Base-by-base conservation (phyloP, 2,888 invertebrate species). In the Odontothrips loti region DNA sequence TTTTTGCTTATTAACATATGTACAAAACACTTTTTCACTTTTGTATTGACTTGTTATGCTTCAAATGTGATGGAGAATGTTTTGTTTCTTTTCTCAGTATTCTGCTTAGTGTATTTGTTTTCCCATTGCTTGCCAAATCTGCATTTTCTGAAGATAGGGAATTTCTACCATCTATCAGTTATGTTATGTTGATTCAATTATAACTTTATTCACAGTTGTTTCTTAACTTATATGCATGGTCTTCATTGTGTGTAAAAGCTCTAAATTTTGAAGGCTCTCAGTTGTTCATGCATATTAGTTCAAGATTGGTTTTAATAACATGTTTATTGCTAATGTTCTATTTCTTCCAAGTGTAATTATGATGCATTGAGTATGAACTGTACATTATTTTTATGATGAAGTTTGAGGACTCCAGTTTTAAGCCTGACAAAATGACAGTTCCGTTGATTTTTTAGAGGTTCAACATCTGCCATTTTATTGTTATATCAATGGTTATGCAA, bases 21-120 rank as follows among this genome's bases (percentile, higher is more conserved):
- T 75, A 75, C 68, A 75, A 75, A 75, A 75, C 68, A 23, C 27
- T 75, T 75, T 75, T 75, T 75, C 68, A 75, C 68, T 75, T 75
- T 75, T 75, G 68, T 75, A 75, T 27, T 75, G 68, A 75, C 27
- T 27, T 75, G 12, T 75, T 75, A 75, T 75, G 68, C 68, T 27
- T 75, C 68, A 75, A 75, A 12, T 27, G 68, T 75, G 68, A 27
- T 75, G 68, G 27, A 75, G 68, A 75, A 75, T 75, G 68, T 75
- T 75, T 75, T 75, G 68, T 27, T 75, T 12, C 11, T 75, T 75
- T 75, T 75, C 27, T 75, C 68, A 75, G 68, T 75, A 75, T 75
- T 75, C 27, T 27, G 27, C 27, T 75, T 75, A 75, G 68, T 75
- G 23, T 75, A 75, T 75, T n/a, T 58, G 12, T 75, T 58, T 75